Evolutionary conservation across 2,888 invertebrate genomes (phyloP).

Genomic region (Papilio demoleus): DNA sequence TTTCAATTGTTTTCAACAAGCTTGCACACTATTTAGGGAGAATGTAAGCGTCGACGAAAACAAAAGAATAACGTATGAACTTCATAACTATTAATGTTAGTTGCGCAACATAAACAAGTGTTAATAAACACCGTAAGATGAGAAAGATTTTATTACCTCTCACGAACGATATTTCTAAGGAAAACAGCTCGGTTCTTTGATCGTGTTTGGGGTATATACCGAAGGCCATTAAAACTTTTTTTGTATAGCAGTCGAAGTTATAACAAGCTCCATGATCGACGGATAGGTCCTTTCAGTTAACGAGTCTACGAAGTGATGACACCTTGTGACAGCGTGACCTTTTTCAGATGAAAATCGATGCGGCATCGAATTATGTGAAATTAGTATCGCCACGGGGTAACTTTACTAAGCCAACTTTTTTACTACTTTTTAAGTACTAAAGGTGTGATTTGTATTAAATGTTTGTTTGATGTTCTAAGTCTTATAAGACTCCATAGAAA

Average conservation of each 20-base stretch:
- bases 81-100: constrained; percentile 9
- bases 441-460: background rate
- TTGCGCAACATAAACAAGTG: constrained; percentile 28
- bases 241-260: constrained; percentile 58
- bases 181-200: constrained; percentile 39
- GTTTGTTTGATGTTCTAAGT: too few species aligned
- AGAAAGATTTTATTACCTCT: constrained; percentile 39
- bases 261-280: constrained; percentile 65
- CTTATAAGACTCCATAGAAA: too few species aligned
- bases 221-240: constrained; percentile 62
- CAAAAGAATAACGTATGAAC: constrained; percentile 23
- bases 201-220: constrained; percentile 39
- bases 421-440: background rate
- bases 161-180: constrained; percentile 36
- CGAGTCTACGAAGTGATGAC: constrained; percentile 45
- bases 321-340: constrained; percentile 36
- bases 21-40: too few species aligned
- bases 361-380: constrained; percentile 5
- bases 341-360: constrained; percentile 17
- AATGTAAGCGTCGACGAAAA: background rate
- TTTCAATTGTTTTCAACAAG: too few species aligned
- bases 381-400: constrained; percentile 9
- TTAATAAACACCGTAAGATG: constrained; percentile 34
- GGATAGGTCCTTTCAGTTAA: constrained; percentile 44
- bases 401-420: constrained; percentile 1